Conservation (phyloP, 2,888 invertebrate species). For the Dusona sp. region DNA sequence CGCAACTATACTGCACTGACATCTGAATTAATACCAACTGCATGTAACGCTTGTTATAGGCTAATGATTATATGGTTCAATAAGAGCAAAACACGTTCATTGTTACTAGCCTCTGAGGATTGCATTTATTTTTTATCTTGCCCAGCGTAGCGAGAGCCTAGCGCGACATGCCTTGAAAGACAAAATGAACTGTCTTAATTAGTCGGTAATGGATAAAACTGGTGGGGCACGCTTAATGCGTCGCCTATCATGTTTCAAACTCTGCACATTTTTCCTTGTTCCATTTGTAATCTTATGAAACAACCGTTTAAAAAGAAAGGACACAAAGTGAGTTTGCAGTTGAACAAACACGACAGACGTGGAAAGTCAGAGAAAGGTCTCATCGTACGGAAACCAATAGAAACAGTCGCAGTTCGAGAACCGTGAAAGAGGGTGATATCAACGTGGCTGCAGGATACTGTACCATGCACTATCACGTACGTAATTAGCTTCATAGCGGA, state of each 20-base stretch:
- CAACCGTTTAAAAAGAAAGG: background rate
- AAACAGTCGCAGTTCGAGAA: conserved; percentile 25
- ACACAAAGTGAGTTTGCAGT: conserved; percentile 15
- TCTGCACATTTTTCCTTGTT: background rate
- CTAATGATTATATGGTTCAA: background rate
- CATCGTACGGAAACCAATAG: background rate
- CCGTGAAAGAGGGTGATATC: conserved; percentile 32
- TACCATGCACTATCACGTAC: conserved; percentile 66
- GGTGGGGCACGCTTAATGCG: background rate
- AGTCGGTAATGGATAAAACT: background rate
- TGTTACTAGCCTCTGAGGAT: background rate
- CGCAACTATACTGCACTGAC: background rate
- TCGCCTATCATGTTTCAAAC: background rate
- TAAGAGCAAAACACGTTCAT: background rate
- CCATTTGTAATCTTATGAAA: background rate
- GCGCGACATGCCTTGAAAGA: too few species aligned
- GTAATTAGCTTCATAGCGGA: conserved; percentile 69
- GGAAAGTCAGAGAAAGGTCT: conserved; percentile 28
- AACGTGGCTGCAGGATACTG: conserved; percentile 34
- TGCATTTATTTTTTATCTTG: background rate
- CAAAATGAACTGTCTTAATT: background rate
- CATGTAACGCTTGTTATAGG: background rate
- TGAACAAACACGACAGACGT: conserved; percentile 26
- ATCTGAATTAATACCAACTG: background rate
- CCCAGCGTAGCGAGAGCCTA: background rate